Evolutionary conservation across 2,888 invertebrate genomes (phyloP).

Genomic region (Drosophila villosipedis): DNA sequence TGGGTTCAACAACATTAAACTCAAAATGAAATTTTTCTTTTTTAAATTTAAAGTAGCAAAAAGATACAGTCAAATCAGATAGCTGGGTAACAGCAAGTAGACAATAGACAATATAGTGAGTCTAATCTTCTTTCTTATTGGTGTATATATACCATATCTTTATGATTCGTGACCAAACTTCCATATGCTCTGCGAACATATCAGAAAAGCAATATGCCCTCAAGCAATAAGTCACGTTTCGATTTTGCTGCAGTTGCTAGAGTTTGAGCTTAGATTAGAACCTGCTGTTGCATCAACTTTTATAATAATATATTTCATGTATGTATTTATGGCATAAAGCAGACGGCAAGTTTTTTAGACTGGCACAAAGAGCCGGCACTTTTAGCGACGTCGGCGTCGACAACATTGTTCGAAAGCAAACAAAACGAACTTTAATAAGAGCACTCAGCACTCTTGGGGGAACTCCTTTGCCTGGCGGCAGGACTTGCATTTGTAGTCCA

Average conservation of each 20-base stretch:
- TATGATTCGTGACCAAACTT: conserved; percentile 7
- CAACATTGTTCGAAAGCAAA: conserved; percentile 72
- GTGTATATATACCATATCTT: not conserved
- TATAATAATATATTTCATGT: conserved; percentile 16
- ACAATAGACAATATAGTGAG: not conserved
- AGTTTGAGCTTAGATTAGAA: conserved; percentile 9
- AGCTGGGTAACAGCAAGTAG: not conserved
- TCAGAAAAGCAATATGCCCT: not conserved
- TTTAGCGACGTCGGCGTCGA: conserved; percentile 39
- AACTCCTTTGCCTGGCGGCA: conserved; percentile 12
- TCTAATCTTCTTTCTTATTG: not conserved
- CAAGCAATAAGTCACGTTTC: conserved; percentile 18
- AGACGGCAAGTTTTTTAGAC: conserved; percentile 32
- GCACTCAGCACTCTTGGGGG: conserved; percentile 49
- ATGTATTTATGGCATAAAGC: conserved; percentile 20
- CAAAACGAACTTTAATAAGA: conserved; percentile 81
- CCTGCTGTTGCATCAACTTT: conserved; percentile 25
- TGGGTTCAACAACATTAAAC: not conserved
- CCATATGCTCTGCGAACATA: not conserved
- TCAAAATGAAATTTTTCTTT: not conserved
- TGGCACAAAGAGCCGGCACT: conserved; percentile 39
- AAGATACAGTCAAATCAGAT: not conserved
- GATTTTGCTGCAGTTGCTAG: not conserved
- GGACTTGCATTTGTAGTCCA: conserved; percentile 21
- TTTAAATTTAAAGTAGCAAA: not conserved